These are phyloP conservation scores for Phrynocephalus versicolor DNA, from an alignment of 2,113 vertebrate genomes.

Conservation along the genomic window DNA sequence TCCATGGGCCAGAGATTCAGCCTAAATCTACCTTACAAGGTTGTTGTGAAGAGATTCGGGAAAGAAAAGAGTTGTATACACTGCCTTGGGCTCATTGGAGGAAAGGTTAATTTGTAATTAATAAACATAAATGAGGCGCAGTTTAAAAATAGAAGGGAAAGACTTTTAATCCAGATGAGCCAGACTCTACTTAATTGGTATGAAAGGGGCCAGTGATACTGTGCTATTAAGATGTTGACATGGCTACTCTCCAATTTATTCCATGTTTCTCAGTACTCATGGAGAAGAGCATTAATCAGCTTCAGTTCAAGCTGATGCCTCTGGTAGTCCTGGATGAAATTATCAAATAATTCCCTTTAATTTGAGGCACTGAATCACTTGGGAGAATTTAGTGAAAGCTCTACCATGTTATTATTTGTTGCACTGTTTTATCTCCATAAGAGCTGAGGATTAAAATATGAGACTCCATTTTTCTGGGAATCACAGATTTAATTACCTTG, in stretches of 20 bases:
- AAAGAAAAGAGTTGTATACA: no score
- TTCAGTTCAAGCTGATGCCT: not conserved
- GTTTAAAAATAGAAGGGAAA: not conserved
- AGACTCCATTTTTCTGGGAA: not conserved
- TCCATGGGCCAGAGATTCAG: no score
- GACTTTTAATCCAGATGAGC: not conserved
- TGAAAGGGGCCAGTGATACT: not conserved
- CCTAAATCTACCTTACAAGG: no score
- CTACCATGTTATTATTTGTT: not conserved
- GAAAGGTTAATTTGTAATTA: no score
- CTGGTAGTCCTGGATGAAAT: not conserved
- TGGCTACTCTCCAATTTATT: not conserved
- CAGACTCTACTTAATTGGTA: not conserved
- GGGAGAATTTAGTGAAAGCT: not conserved
- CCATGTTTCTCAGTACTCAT: not conserved
- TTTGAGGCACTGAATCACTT: not conserved
- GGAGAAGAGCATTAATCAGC: not conserved
- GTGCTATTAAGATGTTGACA: not conserved
- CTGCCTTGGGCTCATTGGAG: not conserved
- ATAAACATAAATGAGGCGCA: not conserved
- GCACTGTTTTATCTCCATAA: not conserved
- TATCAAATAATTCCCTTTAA: not conserved
- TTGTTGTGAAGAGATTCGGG: no score
- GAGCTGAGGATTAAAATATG: conserved; percentile 1
- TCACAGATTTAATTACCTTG: not conserved